Base-by-base conservation (phyloP, 2,113 vertebrate species). In the Gadus chalcogrammus region DNA sequence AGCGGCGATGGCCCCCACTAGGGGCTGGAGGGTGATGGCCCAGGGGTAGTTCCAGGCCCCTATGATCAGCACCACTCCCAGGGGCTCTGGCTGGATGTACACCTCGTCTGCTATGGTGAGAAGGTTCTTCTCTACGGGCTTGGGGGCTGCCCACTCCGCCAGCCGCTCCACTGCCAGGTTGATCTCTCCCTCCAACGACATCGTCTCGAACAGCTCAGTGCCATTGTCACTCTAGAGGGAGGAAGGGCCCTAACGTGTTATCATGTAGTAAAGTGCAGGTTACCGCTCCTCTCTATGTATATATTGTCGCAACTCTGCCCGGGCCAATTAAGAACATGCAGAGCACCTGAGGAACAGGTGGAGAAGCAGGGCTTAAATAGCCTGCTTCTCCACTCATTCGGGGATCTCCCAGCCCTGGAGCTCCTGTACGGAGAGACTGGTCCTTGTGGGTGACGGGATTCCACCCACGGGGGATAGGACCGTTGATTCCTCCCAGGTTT, bases 21-120 rank as follows among this genome's bases (percentile, higher is more conserved):
- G 85, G 0, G 97, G 97, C 22, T 91, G 89, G 18, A 97, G 74
- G 8, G 83, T 64, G 59, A 98, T 81, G 1, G 84, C 71, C 7
- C 96, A 93, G 4, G 97, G 97, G 79, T 97, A 99, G 81, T 99
- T 99, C 96, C 97, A 99, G 61, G 96, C 91, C 15, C 96, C 95
- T 0, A 99, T 92, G 63, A 97, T 84, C 72, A 98, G 91, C 1
- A 95, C 92, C 55, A 98, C 92, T 0, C 97, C 96, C 74, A 98
- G 87, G 0, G 97, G 97, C 84, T 99, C 94, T 0, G 85, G 85
- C 75, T 84, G 81, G 71, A 95, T 69, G 5, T 93, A 98, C 1
- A 89, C 87, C 61, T 95, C 91, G 0, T 96, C 94, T 0, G 81
- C 72, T 17, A 95, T 62, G 0, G 88, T 95, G 73, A 93, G 70